A percentile compares a stretch with the other conserved stretches of the same genome.
Conservation (phyloP, 2,113 vertebrate species). For the Riparia riparia region DNA sequence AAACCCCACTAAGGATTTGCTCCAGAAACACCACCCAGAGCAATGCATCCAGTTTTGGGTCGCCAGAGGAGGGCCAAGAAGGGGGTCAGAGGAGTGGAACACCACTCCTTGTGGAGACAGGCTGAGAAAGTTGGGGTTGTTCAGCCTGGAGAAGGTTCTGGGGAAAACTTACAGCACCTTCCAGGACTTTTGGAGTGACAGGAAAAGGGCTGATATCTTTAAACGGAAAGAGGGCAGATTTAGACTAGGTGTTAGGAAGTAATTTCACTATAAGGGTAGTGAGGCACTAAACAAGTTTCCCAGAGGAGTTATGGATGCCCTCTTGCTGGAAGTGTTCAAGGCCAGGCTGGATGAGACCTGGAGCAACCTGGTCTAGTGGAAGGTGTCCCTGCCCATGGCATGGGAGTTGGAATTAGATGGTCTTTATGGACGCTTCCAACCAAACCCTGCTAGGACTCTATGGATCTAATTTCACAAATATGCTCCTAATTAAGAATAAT, state of each 20-base stretch:
- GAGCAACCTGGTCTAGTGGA: background rate
- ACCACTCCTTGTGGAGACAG: background rate
- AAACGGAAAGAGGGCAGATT: background rate
- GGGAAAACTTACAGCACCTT: background rate
- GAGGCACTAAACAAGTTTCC: background rate
- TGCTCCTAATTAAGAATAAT: background rate
- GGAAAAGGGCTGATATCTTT: background rate
- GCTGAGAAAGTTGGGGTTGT: background rate
- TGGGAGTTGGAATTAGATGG: background rate
- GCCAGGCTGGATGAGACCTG: background rate
- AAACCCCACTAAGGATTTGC: background rate
- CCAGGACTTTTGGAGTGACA: background rate
- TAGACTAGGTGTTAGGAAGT: background rate
- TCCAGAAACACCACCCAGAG: fast-evolving
- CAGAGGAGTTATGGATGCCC: background rate
- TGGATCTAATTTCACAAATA: background rate
- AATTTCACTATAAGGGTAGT: background rate
- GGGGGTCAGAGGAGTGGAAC: background rate
- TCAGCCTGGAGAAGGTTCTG: background rate
- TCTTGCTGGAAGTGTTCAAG: background rate
- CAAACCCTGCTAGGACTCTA: background rate
- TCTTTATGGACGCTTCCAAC: background rate
- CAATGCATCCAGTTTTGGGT: background rate
- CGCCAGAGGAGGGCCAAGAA: background rate
- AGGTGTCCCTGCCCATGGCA: background rate